A percentile compares a stretch with the other conserved stretches of the same genome.
Evolutionary conservation across 2,888 invertebrate genomes (phyloP).

Genomic region (Dione vanillae): DNA sequence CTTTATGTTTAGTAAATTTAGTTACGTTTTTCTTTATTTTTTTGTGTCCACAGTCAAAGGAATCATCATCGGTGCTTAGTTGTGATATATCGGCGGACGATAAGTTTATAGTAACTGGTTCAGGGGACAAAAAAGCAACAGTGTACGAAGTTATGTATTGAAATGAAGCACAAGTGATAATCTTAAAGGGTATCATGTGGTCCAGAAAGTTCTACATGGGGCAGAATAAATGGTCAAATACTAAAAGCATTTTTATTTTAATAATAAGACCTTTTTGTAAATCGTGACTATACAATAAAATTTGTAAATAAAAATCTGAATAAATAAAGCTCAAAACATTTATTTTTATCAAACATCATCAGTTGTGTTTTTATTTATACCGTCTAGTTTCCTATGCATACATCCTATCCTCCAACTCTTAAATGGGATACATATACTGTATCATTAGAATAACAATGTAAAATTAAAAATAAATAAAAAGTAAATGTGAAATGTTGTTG

Average conservation of each 20-base stretch:
- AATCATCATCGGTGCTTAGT: slow-evolving; percentile 98
- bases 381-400: not conserved
- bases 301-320: slow-evolving; percentile 28
- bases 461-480: too few species aligned
- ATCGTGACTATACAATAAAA: slow-evolving; percentile 31
- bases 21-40: not conserved
- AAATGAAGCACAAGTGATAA: slow-evolving; percentile 51
- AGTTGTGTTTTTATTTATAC: slow-evolving; percentile 22
- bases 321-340: slow-evolving; percentile 31
- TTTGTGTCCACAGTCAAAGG: slow-evolving; percentile 89
- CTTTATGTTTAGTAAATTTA: too few species aligned
- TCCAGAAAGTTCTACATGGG: slow-evolving; percentile 35
- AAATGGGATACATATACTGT: too few species aligned
- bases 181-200: slow-evolving; percentile 42
- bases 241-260: slow-evolving; percentile 39
- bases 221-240: slow-evolving; percentile 42
- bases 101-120: slow-evolving; percentile 98
- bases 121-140: slow-evolving; percentile 98
- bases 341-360: slow-evolving; percentile 29
- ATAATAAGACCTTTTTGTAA: slow-evolving; percentile 26
- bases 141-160: slow-evolving; percentile 96
- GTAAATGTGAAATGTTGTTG: too few species aligned
- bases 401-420: not conserved
- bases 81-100: slow-evolving; percentile 99
- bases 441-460: too few species aligned